Conservation (phyloP, 1,140 invertebrate genomes). For the Drosophila gunungcola region DNA sequence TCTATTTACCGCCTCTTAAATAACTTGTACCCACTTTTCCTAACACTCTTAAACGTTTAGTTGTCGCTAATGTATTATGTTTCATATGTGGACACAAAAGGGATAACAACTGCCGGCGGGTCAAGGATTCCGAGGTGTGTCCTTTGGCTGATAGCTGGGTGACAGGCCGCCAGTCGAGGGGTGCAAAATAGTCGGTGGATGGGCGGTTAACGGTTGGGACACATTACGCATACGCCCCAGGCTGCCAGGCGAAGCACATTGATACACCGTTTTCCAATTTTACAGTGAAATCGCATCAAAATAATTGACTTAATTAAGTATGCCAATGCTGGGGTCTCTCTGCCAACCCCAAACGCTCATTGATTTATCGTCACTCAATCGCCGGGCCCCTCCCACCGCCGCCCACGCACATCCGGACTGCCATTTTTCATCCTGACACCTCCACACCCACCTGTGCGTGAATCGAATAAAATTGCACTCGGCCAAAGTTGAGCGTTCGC, state of each 20-base stretch:
- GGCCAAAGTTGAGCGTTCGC: constrained; percentile 65
- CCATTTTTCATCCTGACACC: constrained; percentile 67
- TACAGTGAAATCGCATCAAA: constrained; percentile 66
- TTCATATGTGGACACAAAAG: constrained; percentile 51
- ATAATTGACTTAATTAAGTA: constrained; percentile 79
- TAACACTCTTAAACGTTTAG: background rate
- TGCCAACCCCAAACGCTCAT: constrained; percentile 23
- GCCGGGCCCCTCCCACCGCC: background rate
- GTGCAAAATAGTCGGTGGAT: constrained; percentile 2
- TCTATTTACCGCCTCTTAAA: background rate
- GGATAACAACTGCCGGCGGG: constrained; percentile 51
- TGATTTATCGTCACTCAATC: constrained; percentile 62
- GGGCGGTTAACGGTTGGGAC: background rate
- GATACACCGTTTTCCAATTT: constrained; percentile 63
- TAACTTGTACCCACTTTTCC: background rate
- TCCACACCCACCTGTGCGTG: constrained; percentile 26
- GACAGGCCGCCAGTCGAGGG: constrained; percentile 4
- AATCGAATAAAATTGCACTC: constrained; percentile 63
- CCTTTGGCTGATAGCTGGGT: constrained; percentile 32
- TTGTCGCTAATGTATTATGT: constrained; percentile 56
- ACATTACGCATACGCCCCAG: constrained; percentile 62
- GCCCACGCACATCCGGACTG: constrained; percentile 41
- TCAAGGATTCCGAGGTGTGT: constrained; percentile 76
- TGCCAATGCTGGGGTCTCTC: constrained; percentile 22
- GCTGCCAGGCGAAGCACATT: constrained; percentile 44